Conservation (phyloP, 2,888 invertebrate genomes). For the Nomada hirtipes region DNA sequence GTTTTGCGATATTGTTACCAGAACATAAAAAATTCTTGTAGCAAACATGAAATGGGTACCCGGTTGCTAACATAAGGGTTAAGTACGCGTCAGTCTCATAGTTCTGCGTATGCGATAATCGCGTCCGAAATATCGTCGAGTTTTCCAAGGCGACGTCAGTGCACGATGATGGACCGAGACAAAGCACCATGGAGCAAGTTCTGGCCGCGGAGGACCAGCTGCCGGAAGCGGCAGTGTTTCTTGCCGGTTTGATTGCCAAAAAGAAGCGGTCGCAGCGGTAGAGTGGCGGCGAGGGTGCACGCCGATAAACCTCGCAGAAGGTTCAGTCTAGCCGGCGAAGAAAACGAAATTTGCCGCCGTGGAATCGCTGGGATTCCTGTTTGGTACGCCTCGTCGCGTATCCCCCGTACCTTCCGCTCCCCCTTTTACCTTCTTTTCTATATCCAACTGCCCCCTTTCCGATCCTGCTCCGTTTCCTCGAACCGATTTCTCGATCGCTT, state of each 20-base stretch:
- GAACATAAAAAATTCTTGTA: too few species aligned
- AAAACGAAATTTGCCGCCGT: conserved; percentile 60
- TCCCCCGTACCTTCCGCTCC: not conserved
- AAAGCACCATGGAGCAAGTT: conserved; percentile 46
- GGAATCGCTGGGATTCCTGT: conserved; percentile 1
- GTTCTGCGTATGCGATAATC: too few species aligned
- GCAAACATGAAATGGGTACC: too few species aligned
- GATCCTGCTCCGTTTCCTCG: too few species aligned
- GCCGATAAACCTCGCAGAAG: conserved; percentile 24
- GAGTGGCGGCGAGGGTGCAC: conserved; percentile 27
- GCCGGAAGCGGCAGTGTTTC: conserved; percentile 43
- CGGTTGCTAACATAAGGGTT: too few species aligned
- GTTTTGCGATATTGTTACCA: too few species aligned
- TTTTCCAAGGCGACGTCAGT: conserved; percentile 25
- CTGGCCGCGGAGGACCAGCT: conserved; percentile 38
- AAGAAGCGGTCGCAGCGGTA: conserved; percentile 42
- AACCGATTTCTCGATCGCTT: too few species aligned
- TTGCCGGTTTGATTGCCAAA: conserved; percentile 67
- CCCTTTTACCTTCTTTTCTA: not conserved
- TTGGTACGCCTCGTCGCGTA: not conserved
- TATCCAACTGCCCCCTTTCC: too few species aligned
- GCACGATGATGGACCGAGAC: conserved; percentile 14
- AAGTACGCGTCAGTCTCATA: too few species aligned
- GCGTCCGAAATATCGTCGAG: not conserved
- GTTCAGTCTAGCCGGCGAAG: conserved; percentile 39